Base-by-base conservation (phyloP, 2,113 vertebrate genomes). In the Notechis scutatus region DNA sequence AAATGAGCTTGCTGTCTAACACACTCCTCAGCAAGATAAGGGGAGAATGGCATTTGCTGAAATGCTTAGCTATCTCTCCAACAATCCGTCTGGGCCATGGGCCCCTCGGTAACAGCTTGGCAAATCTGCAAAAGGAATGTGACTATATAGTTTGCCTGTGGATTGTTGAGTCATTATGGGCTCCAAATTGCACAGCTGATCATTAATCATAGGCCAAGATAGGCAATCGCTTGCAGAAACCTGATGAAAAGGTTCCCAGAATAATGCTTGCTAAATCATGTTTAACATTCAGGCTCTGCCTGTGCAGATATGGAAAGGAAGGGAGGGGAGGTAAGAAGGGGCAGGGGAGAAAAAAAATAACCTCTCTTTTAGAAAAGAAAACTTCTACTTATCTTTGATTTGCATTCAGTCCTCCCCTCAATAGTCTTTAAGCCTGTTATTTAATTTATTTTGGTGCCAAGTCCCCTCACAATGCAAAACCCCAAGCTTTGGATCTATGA, bases 371-470 rank as follows among this genome's bases (percentile, higher is more conserved):
- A 98, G 98, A 97, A 98, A 97, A 98, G 98, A 98, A 98, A 98
- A 98, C 98, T 98, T 98, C 97, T 98, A 98, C 98, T 98, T 98
- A 98, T 98, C 98, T 98, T 98, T 98, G 98, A 98, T 98, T 98
- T 98, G 98, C 98, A 98, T 98, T 98, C 98, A 98, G 97, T 94
- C 96, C 96, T 97, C 61, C 97, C 96, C 97, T 98, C 98, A 98
- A 98, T 98, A 97, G 98, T 97, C 97, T 97, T 98, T 98, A 98
- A 98, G 98, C 97, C 98, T 97, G 97, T 98, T 98, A 98, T 98
- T 98, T 98, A 98, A 98, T 98, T 98, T 98, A 98, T 98, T 98
- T 98, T 97, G 97, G 97, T 97, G 98, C 97, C 96, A 97, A 97
- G 98, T 97, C 97, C 64, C 97, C 97, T 97, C 97, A 98, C 97